Base-by-base conservation (phyloP, 2,113 vertebrate species). In the Seriola quinqueradiata region DNA sequence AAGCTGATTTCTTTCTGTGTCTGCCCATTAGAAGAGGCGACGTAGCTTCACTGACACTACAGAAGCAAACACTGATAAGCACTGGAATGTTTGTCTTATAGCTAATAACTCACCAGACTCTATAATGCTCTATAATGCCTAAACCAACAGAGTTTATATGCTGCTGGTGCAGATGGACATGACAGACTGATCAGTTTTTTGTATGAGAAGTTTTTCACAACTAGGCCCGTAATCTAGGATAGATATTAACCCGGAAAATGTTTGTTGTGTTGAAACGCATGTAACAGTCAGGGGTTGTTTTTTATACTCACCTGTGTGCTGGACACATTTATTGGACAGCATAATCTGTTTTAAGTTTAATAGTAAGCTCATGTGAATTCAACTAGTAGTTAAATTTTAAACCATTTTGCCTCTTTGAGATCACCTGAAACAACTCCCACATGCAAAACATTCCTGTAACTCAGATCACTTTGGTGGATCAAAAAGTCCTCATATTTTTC, bases 1-100 rank as follows among this genome's bases (percentile, higher is more conserved):
- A 46, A 1, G 67, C 32, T 42, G 19, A 32, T 63, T 25, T 59
- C 17, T n/a, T 52, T 32, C 40, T 16, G 2, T 23, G 8, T 63
- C 14, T n/a, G 4, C 28, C 9, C 59, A 23, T 71, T 23, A 52
- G 59, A 61, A 2, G 1, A 81, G 70, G 64, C 75, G 77, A 54
- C 32, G n/a, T 13, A 57, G 75, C 76, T 64, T 59, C 25, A 42
- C 32, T 60, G 60, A 59, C 74, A 63, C 81, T 23, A 34, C 55
- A 16, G 57, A 76, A 76, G 80, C 86, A 86, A 89, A 87, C 77
- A 86, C 68, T 32, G 93, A 94, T 94, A 94, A 93, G 84, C 81
- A 72, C 52, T 87, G 94, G 91, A 92, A 94, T 94, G 92, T 94
- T 93, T 93, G 86, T 82, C 83, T 89, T 88, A 77, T 61, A 61